Evolutionary conservation across 2,888 invertebrate species (phyloP).

Genomic region (Druceiella hillmani): DNA sequence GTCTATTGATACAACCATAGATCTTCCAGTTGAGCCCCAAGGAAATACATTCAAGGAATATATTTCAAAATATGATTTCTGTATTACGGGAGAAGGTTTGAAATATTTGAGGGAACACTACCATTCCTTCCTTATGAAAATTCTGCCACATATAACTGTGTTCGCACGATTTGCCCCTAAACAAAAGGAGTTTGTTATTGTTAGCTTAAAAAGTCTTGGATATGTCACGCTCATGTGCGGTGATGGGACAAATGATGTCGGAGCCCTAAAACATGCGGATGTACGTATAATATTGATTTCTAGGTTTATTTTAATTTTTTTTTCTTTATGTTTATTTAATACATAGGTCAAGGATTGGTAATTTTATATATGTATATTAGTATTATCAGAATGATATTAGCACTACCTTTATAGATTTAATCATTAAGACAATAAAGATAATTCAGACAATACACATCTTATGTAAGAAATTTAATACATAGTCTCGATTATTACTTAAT

Average conservation of each 20-base stretch:
- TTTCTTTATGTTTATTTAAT: background rate
- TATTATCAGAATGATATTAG: too few relatives aligned
- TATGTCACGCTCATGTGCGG: constrained; percentile 97
- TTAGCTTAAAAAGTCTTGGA: constrained; percentile 81
- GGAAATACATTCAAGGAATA: constrained; percentile 50
- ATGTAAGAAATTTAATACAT: too few relatives aligned
- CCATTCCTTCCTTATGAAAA: constrained; percentile 56
- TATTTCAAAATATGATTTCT: constrained; percentile 76
- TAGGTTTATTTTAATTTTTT: constrained; percentile 6
- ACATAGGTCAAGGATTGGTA: too few relatives aligned
- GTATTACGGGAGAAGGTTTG: constrained; percentile 91
- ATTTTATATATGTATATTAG: too few relatives aligned
- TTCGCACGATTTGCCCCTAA: constrained; percentile 98
- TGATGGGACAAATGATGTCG: constrained; percentile 99
- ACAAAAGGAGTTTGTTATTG: constrained; percentile 95
- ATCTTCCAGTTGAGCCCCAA: constrained; percentile 47
- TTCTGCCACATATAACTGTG: constrained; percentile 84
- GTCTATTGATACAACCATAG: constrained; percentile 62
- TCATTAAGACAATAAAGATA: too few relatives aligned
- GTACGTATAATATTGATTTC: constrained; percentile 68
- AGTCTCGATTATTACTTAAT: too few relatives aligned
- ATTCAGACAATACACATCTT: too few relatives aligned
- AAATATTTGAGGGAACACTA: constrained; percentile 61
- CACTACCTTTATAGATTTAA: too few relatives aligned
- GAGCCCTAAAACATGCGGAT: constrained; percentile 96